Conservation (phyloP, 2,113 vertebrate species). For the Bungarus multicinctus region DNA sequence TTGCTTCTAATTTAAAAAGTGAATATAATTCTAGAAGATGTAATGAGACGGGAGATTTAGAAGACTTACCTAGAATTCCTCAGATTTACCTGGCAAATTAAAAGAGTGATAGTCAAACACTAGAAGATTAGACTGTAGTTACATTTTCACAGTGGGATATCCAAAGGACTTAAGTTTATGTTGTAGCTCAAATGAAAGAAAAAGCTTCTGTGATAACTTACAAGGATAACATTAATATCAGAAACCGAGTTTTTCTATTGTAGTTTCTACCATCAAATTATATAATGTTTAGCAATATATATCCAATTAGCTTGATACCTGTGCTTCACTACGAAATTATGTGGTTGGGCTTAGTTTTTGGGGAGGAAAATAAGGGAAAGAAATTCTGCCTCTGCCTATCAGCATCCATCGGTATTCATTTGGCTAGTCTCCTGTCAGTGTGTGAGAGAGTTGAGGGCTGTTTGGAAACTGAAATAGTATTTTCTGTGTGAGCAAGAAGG, state of each 20-base stretch:
- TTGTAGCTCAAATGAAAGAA: background rate
- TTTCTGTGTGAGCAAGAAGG: too few species aligned
- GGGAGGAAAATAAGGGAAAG: too few species aligned
- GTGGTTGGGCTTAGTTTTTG: too few species aligned
- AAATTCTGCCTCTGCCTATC: too few species aligned
- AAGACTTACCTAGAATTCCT: background rate
- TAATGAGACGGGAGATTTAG: background rate
- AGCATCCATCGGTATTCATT: too few species aligned
- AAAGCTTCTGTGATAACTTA: background rate
- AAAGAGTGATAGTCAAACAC: background rate
- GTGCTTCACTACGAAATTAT: too few species aligned
- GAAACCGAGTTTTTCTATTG: background rate
- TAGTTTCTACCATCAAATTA: background rate
- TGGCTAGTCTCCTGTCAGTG: too few species aligned
- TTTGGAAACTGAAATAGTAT: too few species aligned
- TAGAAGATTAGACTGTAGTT: background rate
- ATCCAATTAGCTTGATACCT: background rate
- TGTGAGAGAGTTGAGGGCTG: too few species aligned
- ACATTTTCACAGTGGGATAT: background rate
- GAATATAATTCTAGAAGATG: background rate
- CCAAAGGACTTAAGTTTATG: background rate
- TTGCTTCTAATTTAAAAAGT: background rate
- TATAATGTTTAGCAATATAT: background rate
- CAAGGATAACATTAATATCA: background rate
- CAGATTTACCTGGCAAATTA: background rate